Evolutionary conservation across 2,113 vertebrate species (phyloP).

Genomic region (Tonatia bakeri): DNA sequence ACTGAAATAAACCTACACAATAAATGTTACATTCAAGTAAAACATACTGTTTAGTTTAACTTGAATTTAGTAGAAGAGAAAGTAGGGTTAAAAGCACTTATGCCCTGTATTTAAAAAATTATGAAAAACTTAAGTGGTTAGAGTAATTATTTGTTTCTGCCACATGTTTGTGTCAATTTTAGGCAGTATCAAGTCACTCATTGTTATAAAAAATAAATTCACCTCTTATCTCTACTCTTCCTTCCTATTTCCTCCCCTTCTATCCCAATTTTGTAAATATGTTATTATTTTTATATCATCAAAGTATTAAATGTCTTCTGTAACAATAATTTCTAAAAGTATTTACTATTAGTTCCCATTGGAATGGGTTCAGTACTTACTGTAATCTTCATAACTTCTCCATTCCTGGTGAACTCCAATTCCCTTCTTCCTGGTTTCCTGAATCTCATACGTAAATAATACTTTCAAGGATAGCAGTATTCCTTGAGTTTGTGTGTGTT

Average conservation of each 20-base stretch:
- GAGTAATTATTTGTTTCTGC: not conserved
- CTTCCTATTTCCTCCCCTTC: not conserved
- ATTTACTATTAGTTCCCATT: not conserved
- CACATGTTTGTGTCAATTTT: not conserved
- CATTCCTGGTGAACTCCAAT: not conserved
- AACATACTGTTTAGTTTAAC: conserved; percentile 12
- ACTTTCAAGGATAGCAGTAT: not conserved
- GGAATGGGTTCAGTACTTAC: not conserved
- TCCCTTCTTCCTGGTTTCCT: not conserved
- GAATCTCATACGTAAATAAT: not conserved
- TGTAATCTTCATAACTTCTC: not conserved
- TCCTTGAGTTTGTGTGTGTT: not conserved
- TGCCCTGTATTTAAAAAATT: too few relatives aligned
- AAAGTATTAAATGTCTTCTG: not conserved
- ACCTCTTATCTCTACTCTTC: not conserved
- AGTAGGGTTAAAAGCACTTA: not conserved
- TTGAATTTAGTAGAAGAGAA: not conserved
- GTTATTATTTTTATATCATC: not conserved
- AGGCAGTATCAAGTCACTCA: not conserved
- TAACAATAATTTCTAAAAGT: not conserved
- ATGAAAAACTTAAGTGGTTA: not conserved
- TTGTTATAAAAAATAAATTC: not conserved
- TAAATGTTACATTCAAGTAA: not conserved
- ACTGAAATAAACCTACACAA: not conserved
- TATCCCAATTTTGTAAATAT: not conserved